Conservation (phyloP, 1,140 invertebrate species). For the Mamestra configurata region DNA sequence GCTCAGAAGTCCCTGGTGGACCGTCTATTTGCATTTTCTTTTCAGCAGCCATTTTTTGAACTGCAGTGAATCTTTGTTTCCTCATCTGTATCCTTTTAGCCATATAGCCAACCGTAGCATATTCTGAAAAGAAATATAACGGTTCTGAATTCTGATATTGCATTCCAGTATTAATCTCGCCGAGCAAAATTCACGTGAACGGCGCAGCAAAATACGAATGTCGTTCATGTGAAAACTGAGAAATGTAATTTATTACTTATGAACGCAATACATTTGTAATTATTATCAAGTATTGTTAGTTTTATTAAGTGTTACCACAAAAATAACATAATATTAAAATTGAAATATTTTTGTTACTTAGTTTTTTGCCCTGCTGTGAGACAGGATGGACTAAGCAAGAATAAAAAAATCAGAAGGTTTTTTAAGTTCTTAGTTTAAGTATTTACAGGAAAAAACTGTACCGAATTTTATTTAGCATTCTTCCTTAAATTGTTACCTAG, state of each 20-base stretch:
- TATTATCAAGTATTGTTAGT: too few species aligned
- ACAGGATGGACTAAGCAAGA: too few species aligned
- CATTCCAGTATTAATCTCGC: slow-evolving; percentile 1
- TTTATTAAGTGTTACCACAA: too few species aligned
- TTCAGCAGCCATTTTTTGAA: slow-evolving; percentile 96
- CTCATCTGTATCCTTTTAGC: slow-evolving; percentile 98
- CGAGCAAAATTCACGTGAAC: slow-evolving; percentile 10
- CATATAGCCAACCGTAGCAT: slow-evolving; percentile 98
- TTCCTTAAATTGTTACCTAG: slow-evolving; percentile 90
- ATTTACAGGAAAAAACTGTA: not conserved
- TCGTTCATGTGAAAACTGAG: not conserved
- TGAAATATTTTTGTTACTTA: too few species aligned
- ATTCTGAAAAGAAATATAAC: slow-evolving; percentile 90
- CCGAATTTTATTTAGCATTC: not conserved
- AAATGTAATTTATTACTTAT: not conserved
- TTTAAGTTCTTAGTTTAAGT: not conserved
- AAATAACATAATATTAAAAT: too few species aligned
- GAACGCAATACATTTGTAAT: not conserved
- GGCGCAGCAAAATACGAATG: slow-evolving; percentile 1
- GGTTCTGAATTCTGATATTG: not conserved
- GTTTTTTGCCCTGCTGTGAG: too few species aligned
- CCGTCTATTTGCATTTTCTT: slow-evolving; percentile 94
- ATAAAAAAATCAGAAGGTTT: not conserved
- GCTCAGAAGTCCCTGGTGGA: slow-evolving; percentile 91
- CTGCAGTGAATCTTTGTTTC: slow-evolving; percentile 95